Conservation (phyloP, 1,140 invertebrate genomes). For the Polypedilum pembai region DNA sequence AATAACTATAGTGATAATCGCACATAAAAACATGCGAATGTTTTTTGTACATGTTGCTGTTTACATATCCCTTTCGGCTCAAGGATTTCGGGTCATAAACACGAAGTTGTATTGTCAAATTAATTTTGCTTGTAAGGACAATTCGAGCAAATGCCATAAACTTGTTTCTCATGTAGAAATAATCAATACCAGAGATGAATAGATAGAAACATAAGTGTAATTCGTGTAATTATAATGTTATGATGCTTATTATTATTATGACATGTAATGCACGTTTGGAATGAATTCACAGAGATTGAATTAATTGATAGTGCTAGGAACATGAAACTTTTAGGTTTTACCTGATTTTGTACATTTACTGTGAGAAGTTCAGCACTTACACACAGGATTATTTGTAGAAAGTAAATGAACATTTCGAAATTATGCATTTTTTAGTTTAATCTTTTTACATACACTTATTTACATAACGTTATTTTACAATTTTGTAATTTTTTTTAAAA, state of each 20-base stretch:
- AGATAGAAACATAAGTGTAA: neutral
- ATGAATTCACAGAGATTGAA: neutral
- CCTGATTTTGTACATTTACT: constrained; percentile 9
- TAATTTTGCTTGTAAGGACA: neutral
- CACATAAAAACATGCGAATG: neutral
- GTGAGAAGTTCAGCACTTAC: neutral
- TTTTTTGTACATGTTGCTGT: neutral
- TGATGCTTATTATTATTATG: neutral
- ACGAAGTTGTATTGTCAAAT: constrained; percentile 5
- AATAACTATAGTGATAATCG: neutral
- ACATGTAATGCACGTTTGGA: neutral
- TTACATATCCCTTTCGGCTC: neutral
- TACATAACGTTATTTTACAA: neutral
- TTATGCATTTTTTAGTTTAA: neutral
- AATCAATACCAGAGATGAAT: neutral
- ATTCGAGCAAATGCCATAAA: neutral
- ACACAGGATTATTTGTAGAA: neutral
- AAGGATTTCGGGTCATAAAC: constrained; percentile 4
- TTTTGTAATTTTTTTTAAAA: neutral
- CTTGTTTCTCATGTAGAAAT: neutral
- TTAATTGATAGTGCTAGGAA: neutral
- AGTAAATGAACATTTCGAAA: neutral
- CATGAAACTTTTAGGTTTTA: neutral
- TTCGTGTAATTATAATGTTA: constrained; percentile 2
- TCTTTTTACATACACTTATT: neutral